phyloP scores from a whole-genome alignment of 53 echinoderm and acorn worm species.

The Paelopatides confundens region DNA sequence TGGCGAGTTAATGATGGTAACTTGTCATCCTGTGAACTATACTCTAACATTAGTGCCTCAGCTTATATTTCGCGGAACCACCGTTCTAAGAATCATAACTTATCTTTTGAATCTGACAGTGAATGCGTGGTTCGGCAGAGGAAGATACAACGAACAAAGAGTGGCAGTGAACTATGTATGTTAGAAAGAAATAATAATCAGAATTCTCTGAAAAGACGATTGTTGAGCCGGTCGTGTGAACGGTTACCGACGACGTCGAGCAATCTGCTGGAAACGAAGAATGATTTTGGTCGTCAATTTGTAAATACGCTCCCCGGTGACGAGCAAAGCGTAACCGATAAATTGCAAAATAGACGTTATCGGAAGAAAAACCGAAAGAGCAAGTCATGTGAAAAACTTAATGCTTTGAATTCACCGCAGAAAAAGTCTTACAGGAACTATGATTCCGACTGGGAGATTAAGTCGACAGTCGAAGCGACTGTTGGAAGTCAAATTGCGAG shows the following conservation, averaged over 20 bases:
- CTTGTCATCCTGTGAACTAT: constrained; percentile 23
- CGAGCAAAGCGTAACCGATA: background rate
- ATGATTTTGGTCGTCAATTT: constrained; percentile 29
- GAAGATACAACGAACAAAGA: constrained; percentile 30
- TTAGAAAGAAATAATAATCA: background rate
- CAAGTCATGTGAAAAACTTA: constrained; percentile 35
- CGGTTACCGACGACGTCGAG: background rate
- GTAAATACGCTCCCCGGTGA: background rate
- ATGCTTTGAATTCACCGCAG: constrained; percentile 27
- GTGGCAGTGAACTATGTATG: constrained; percentile 12
- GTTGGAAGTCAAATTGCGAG: constrained; percentile 1
- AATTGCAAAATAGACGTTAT: constrained; percentile 31
- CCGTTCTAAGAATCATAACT: background rate
- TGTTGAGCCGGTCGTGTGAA: constrained; percentile 35
- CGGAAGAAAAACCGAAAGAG: constrained; percentile 34
- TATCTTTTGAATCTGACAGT: constrained; percentile 22
- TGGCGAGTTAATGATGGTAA: constrained; percentile 32
- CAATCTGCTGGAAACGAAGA: background rate
- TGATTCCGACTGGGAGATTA: constrained; percentile 36
- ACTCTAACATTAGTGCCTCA: background rate
- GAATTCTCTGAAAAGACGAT: background rate
- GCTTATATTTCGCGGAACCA: background rate
- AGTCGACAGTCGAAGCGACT: constrained; percentile 17
- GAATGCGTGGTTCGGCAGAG: constrained; percentile 11
- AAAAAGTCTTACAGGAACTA: constrained; percentile 27